Base-by-base conservation (phyloP, 2,888 invertebrate genomes). In the Chouioia cunea region DNA sequence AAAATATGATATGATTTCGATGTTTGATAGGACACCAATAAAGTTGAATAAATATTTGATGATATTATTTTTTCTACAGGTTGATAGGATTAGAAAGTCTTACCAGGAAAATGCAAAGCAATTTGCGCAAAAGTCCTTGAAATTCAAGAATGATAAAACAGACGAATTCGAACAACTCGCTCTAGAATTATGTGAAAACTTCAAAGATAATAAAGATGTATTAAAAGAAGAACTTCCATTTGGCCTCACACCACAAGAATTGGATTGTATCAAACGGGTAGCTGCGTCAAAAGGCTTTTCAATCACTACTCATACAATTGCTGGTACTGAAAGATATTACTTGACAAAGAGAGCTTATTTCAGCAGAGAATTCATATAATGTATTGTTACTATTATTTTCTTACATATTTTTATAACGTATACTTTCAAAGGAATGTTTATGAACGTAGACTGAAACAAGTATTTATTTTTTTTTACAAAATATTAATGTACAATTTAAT, bases 201-300 rank as follows among this genome's bases (percentile, higher is more conserved):
- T 90, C 69, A 87, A 86, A 70, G 79, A 83, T 12, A 88, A 88
- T 80, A 74, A 70, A 0, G 81, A 87, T 63, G 73, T 88, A 44
- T 80, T 85, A 64, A 87, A 88, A 68, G 83, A 89, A 50, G 83
- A 86, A 18, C 79, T 91, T 52, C 90, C 90, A 1, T 81, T 82
- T 54, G 86, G 85, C 12, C 79, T 90, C 2, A 87, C 86, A 76
- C 71, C 80, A 1, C 80, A 81, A 46, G 90, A 90, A 82, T 81
- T 87, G 36, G 82, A 85, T 16, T 88, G 87, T 77, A 81, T 89
- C 46, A 87, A 85, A 77, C 79, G 86, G 70, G 85, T 85, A 44
- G 89, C 89, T 66, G 82, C 86, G 22, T 79, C 80, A 75, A 84
- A 87, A 71, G 88, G 88, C 70, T 80, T 89, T n/a, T 86, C 85